A percentile compares a stretch with the other conserved stretches of the same genome.
These are phyloP conservation scores for Thomomys bottae DNA, from an alignment of 2,113 vertebrate species.

Conservation along the genomic window DNA sequence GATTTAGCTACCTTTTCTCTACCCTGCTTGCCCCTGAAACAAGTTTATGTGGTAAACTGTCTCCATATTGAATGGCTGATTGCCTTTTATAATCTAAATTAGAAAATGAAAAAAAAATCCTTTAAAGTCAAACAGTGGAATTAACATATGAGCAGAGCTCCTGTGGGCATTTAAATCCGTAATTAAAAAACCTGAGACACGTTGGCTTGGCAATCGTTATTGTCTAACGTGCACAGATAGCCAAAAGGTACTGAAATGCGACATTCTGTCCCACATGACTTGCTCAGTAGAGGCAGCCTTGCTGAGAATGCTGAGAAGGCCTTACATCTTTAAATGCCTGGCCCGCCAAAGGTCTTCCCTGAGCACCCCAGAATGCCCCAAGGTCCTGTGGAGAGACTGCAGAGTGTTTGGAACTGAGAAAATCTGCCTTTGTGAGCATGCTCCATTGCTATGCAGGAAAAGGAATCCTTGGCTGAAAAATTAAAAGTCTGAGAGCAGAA, in stretches of 20 bases:
- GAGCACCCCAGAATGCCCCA: constrained; percentile 47
- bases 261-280: constrained; percentile 64
- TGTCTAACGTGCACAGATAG: constrained; percentile 73
- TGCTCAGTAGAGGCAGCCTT: constrained; percentile 64
- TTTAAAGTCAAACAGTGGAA: constrained; percentile 74
- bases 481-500: constrained; percentile 62
- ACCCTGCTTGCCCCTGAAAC: constrained; percentile 21
- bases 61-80: constrained; percentile 64
- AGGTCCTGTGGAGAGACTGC: constrained; percentile 19
- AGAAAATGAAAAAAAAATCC: constrained; percentile 73
- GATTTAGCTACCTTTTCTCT: constrained; percentile 36
- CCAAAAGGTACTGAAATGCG: constrained; percentile 74
- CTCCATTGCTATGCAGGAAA: constrained; percentile 64
- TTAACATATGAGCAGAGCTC: constrained; percentile 74
- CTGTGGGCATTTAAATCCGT: constrained; percentile 71
- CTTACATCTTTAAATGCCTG: constrained; percentile 32
- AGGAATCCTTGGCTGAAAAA: constrained; percentile 71
- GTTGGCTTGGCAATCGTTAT: constrained; percentile 69
- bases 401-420: constrained; percentile 41
- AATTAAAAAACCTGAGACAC: constrained; percentile 77
- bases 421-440: constrained; percentile 55
- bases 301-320: constrained; percentile 64
- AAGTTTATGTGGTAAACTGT: constrained; percentile 69
- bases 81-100: constrained; percentile 75
- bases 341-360: constrained; percentile 53